Base-by-base conservation (phyloP, 2,888 invertebrate species). In the Anagyrus pseudococci region DNA sequence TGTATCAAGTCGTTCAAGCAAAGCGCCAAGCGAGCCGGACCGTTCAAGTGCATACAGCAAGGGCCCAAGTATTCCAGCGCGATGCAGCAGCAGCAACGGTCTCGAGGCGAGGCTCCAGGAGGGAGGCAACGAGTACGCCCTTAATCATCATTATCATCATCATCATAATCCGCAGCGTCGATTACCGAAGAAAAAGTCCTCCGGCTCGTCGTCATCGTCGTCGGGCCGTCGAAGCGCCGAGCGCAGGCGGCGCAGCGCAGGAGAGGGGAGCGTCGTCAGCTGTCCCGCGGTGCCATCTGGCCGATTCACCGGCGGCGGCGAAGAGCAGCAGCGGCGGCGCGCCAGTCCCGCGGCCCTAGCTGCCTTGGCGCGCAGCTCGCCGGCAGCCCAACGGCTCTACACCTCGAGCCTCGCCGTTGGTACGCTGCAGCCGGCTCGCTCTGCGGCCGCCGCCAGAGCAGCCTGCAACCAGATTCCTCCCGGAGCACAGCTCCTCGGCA, bases 201-300 rank as follows among this genome's bases (percentile, higher is more conserved):
- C 29, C 29, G 6, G 6, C 4, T 7, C 29, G 29, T 4, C 29
- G 4, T 4, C 6, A 29, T 4, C 6, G 10, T 7, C 6, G 10
- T 7, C 4, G 10, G 29, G 6, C 29, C 4, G 29, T 7, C 29
- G 29, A 29, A 29, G 29, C 29, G 7, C 17, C 47, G 44, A 17
- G 50, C 33, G n/a, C 53, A 19, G 40, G 56, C 41, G 37, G 53
- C 49, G 29, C 48, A 53, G 48, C 40, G 64, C 56, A 29, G 67
- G 64, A 15, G 69, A 64, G 66, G 69, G 67, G 67, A 68, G 65
- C 57, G 61, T 69, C 62, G 66, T 69, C 71, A 70, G 69, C 71
- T 71, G 71, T 65, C 70, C 71, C 52, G 66, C 68, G 59, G 66
- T 68, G 55, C 71, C 71, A 71, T 68, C 71, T 71, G 71, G 65